Evolutionary conservation across 2,113 vertebrate species (phyloP).

Genomic region (Orcinus orca): DNA sequence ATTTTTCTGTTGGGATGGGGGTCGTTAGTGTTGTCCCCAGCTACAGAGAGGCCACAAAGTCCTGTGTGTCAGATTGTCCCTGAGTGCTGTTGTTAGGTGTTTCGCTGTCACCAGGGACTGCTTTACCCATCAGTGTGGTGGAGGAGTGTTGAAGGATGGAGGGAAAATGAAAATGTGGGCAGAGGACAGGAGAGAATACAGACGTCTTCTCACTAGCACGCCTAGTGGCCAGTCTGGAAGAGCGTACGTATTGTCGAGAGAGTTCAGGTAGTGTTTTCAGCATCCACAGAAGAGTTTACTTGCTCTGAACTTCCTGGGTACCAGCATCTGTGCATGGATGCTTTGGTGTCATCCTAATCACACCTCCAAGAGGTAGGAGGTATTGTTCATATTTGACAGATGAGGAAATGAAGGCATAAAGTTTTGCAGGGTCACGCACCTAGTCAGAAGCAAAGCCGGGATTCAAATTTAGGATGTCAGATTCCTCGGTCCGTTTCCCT

Average conservation of each 20-base stretch:
- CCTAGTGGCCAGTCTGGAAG: neutral
- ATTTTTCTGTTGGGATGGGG: neutral
- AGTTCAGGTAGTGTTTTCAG: neutral
- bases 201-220: neutral
- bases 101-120: neutral
- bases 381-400: neutral
- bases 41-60: neutral
- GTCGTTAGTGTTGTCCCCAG: neutral
- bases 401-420: neutral
- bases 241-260: neutral
- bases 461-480: neutral
- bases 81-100: neutral
- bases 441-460: neutral
- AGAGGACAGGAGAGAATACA: neutral
- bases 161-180: neutral
- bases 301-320: rapidly evolving
- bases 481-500: neutral
- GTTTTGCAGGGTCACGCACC: neutral
- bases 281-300: neutral
- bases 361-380: neutral
- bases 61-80: neutral
- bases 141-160: neutral
- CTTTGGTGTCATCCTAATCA: neutral
- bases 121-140: neutral
- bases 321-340: neutral